Evolutionary conservation across 2,113 vertebrate species (phyloP), one percentile per base, ranked within the genome.

Genomic region (Amphiprion ocellaris): DNA sequence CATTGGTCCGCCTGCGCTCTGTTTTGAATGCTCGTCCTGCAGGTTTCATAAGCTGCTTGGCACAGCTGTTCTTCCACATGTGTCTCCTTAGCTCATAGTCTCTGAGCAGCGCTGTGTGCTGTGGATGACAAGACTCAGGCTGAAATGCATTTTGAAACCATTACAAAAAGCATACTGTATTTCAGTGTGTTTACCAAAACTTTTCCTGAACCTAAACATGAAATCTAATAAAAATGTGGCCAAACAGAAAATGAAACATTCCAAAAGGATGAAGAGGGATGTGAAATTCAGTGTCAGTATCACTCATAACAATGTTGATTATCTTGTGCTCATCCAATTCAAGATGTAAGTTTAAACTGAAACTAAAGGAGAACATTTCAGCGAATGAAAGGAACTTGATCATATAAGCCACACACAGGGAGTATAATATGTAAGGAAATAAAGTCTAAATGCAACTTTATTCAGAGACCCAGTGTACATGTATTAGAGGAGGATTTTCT

Each of bases 31-130:
- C 49, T 82, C 33, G 44, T 54, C 23, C 65, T n/a, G 63, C 75
- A 69, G 77, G 44, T 87, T 89, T 87, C 71, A 83, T 74, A 70
- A 86, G 11, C 59, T 62, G 47, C 69, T 74, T 66, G 52, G 68
- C 83, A 65, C 87, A 88, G 83, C 85, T 81, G 79, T 74, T 73
- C 21, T 53, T 69, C 75, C 75, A 84, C 87, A 88, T 85, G 78
- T 84, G 77, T 87, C 70, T 66, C 81, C 75, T 79, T 74, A 66
- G 72, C 70, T 86, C 84, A 84, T 47, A n/a, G 28, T 21, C 33
- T 60, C 59, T 53, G 56, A 75, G 41, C 30, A 60, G 50, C 46
- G 17, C 67, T 33, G 28, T 39, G 28, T 39, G 58, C 60, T 54
- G 56, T 21, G 50, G 21, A 60, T 69, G 62, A 83, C 72, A 78